A percentile compares a stretch with the other conserved stretches of the same genome.
phyloP scores from a whole-genome alignment of 1,140 invertebrate species.

The Littorina saxatilis region DNA sequence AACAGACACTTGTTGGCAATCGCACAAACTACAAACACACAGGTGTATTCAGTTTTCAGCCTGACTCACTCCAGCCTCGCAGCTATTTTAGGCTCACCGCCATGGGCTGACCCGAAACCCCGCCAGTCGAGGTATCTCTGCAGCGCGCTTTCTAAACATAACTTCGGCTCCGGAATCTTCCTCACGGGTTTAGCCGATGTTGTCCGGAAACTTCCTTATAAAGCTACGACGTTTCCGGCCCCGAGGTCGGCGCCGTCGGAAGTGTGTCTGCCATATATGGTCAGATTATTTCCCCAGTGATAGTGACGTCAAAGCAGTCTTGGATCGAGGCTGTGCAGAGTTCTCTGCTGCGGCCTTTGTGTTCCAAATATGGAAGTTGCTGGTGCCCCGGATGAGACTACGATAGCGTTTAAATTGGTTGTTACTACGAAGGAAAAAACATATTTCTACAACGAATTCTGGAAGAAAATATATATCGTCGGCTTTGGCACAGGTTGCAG shows the following conservation, averaged over 20 bases:
- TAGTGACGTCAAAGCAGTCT: constrained; percentile 53
- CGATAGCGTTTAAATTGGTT: constrained; percentile 42
- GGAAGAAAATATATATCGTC: constrained; percentile 17
- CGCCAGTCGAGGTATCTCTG: constrained; percentile 1
- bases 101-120: neutral
- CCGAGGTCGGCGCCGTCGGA: constrained; percentile 46
- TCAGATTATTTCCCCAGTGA: constrained; percentile 55
- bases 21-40: too few relatives aligned
- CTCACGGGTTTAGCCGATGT: constrained; percentile 4
- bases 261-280: constrained; percentile 62
- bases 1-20: neutral
- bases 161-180: constrained; percentile 24
- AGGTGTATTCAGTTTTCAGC: neutral
- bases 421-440: constrained; percentile 42
- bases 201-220: constrained; percentile 60
- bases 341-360: constrained; percentile 50
- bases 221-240: constrained; percentile 53
- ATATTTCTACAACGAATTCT: constrained; percentile 35
- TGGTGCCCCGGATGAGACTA: constrained; percentile 49
- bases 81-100: neutral
- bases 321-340: constrained; percentile 45
- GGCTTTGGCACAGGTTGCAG: constrained; percentile 18
- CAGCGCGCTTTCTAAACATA: constrained; percentile 31
- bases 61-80: neutral
- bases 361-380: constrained; percentile 67